These are phyloP conservation scores for Pachycephala philippinensis DNA, from an alignment of 2,113 vertebrate species.

Conservation along the genomic window DNA sequence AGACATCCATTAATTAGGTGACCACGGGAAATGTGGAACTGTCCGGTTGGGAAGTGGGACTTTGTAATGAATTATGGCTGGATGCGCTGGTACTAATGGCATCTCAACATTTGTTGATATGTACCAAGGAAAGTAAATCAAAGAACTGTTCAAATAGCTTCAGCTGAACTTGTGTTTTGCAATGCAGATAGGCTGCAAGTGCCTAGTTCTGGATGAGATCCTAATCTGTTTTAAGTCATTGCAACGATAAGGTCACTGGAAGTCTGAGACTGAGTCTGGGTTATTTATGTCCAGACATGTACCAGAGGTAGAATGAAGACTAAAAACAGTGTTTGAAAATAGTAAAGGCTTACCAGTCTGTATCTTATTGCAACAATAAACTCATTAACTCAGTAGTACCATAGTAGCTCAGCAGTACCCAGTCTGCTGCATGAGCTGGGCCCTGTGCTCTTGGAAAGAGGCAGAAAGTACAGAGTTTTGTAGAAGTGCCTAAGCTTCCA, in stretches of 20 bases:
- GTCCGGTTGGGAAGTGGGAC: slow-evolving; percentile 39
- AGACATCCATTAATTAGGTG: slow-evolving; percentile 77
- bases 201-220: not conserved
- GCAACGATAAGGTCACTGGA: not conserved
- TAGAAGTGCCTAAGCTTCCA: not conserved
- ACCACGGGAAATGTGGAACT: slow-evolving; percentile 48
- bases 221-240: not conserved
- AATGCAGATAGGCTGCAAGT: not conserved
- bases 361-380: not conserved
- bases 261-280: not conserved
- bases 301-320: not conserved
- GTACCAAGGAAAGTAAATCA: slow-evolving; percentile 57
- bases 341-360: not conserved
- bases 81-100: slow-evolving; percentile 37
- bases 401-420: no score
- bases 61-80: slow-evolving; percentile 43
- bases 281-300: not conserved
- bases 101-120: not conserved
- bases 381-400: not conserved
- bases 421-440: not conserved
- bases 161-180: slow-evolving; percentile 19
- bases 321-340: not conserved
- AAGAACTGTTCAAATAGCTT: slow-evolving; percentile 3
- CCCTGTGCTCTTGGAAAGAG: not conserved
- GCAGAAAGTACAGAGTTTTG: not conserved